Percentiles rank a stretch among this genome's conserved stretches.
phyloP scores from a whole-genome alignment of 2,113 vertebrate species.

The Girardinichthys multiradiatus region DNA sequence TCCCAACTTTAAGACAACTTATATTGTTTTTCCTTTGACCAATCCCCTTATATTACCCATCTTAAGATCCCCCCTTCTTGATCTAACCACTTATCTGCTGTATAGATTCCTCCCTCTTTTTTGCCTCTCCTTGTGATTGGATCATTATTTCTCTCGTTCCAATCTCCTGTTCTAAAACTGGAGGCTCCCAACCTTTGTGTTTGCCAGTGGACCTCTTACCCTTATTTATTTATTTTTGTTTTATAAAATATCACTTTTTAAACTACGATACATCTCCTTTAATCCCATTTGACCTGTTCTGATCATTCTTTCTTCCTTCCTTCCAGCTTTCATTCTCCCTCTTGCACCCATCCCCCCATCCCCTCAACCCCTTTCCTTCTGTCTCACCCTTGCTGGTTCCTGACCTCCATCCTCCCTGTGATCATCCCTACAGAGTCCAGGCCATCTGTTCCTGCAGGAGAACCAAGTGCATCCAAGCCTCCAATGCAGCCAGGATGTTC shows the following conservation, averaged over 20 bases:
- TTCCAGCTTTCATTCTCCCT: slow-evolving; percentile 22
- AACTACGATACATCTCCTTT: slow-evolving; percentile 22
- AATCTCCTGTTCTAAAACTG: slow-evolving; percentile 18
- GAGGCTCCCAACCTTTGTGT: slow-evolving; percentile 13
- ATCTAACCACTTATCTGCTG: not conserved
- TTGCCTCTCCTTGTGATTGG: slow-evolving; percentile 23
- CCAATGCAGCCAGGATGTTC: slow-evolving; percentile 40
- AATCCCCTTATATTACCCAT: not conserved
- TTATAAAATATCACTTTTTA: slow-evolving; percentile 55
- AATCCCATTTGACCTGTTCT: slow-evolving; percentile 29
- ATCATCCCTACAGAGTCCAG: slow-evolving; percentile 77
- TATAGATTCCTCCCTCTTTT: slow-evolving; percentile 13
- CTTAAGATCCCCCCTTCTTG: not conserved
- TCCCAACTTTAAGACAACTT: not conserved
- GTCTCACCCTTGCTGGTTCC: slow-evolving; percentile 61
- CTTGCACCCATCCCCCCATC: not conserved
- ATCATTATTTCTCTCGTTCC: slow-evolving; percentile 5
- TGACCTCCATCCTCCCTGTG: slow-evolving; percentile 77
- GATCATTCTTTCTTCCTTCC: slow-evolving; percentile 49
- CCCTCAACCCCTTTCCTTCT: not conserved
- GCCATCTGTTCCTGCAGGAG: slow-evolving; percentile 79
- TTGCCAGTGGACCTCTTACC: slow-evolving; percentile 11
- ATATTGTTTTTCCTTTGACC: not conserved
- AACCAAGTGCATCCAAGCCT: slow-evolving; percentile 50
- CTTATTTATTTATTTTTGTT: slow-evolving; percentile 11